Evolutionary conservation across 2,797 vertebrate species (phyloP), one percentile per base, ranked within the genome.

Genomic region (Buceros bicornis): DNA sequence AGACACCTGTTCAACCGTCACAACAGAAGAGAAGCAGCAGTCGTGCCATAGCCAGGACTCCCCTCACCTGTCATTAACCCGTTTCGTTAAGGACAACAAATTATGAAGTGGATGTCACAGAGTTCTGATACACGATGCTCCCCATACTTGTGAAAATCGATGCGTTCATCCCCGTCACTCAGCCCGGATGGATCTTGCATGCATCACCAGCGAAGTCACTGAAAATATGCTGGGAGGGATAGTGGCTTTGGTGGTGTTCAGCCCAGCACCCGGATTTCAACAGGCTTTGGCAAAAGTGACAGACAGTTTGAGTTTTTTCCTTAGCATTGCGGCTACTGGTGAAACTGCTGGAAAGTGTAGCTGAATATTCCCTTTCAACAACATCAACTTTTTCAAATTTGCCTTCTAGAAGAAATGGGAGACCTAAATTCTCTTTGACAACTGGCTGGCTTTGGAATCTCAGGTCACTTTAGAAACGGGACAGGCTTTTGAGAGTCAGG

Each of bases 201-300:
- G 24, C 35, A 5, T 53, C 40, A 2, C 33, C 0, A 3, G 14
- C 21, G 15, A 35, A 6, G 8, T 6, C 8, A 4, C 54, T 10
- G 10, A 25, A 24, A 11, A 16, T 21, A 2, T 3, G 0, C 6
- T 2, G 2, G 50, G 31, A 35, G 57, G 13, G 11, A 19, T 53
- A 33, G 33, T 33, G 33, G 33, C 37, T 31, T 10, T 2, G 10
- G 21, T 31, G 2, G 7, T 8, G 31, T 5, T 29, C 57, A 22
- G 51, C 4, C 54, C 42, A 0, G 0, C 5, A 2, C 10, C 48
- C 0, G 19, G 4, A 2, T 6, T 7, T 6, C 0, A 9, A 6
- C 2, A 2, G n/a, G 26, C 28, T 57, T 25, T 4, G 0, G 6
- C 22, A 5, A 1, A 2, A 8, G 3, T 3, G 13, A 8, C 29